phyloP scores from a whole-genome alignment of 2,888 invertebrate genomes.

The Agrilus mali region DNA sequence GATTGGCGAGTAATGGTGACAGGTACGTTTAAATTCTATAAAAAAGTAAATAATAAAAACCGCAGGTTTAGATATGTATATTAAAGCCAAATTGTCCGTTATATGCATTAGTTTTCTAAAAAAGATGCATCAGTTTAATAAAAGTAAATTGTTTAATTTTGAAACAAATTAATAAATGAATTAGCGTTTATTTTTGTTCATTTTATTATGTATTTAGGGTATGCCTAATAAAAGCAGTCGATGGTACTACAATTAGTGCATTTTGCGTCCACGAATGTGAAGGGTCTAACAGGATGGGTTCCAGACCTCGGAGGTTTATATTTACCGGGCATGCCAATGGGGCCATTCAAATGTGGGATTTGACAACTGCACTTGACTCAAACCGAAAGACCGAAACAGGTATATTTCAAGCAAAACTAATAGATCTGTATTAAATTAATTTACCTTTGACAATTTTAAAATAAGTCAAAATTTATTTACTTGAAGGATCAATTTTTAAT shows the following conservation, averaged over 20 bases:
- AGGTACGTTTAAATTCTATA: slow-evolving; percentile 37
- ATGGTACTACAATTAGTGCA: slow-evolving; percentile 84
- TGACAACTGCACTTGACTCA: slow-evolving; percentile 86
- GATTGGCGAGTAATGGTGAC: slow-evolving; percentile 90
- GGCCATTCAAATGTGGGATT: slow-evolving; percentile 95
- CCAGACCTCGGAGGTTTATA: slow-evolving; percentile 73
- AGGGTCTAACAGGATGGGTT: slow-evolving; percentile 86
- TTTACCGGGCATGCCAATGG: slow-evolving; percentile 90
- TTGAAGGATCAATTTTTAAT: too few relatives aligned
- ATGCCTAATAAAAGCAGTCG: slow-evolving; percentile 89
- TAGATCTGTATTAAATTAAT: background rate
- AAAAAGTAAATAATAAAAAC: background rate
- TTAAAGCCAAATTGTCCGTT: background rate
- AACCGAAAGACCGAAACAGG: slow-evolving; percentile 41
- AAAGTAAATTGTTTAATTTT: background rate
- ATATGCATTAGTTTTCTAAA: too few relatives aligned
- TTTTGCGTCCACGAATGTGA: slow-evolving; percentile 98
- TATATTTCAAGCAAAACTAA: slow-evolving; percentile 14
- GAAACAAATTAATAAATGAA: background rate
- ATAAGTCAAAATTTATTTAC: too few relatives aligned
- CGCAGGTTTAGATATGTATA: background rate
- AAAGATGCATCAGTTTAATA: too few relatives aligned
- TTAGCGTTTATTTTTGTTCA: background rate
- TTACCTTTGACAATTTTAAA: too few relatives aligned
- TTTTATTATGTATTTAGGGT: slow-evolving; percentile 45